Conservation (phyloP, 2,113 vertebrate species). For the Pterocles orientalis region DNA sequence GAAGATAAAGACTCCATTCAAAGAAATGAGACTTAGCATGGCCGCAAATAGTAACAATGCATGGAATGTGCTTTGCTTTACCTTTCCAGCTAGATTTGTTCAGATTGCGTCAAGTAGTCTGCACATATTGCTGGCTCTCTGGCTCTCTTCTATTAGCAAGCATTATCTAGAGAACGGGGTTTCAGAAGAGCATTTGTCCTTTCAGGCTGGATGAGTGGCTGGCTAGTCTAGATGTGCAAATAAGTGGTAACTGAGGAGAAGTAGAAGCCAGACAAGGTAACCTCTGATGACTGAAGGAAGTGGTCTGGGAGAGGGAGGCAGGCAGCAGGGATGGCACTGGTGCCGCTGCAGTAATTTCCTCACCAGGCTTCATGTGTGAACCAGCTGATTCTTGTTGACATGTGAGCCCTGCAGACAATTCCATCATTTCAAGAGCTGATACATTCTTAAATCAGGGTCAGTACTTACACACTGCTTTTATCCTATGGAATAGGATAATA, state of each 20-base stretch:
- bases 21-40: neutral
- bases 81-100: neutral
- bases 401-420: conserved; percentile 18
- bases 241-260: neutral
- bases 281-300: neutral
- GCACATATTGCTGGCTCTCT: neutral
- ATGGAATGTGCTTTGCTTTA: neutral
- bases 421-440: neutral
- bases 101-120: neutral
- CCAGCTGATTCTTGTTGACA: conserved; percentile 33
- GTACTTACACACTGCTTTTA: neutral
- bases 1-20: neutral
- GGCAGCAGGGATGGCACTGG: neutral
- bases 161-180: neutral
- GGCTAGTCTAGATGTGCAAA: neutral
- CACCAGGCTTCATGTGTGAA: neutral
- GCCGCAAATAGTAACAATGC: neutral
- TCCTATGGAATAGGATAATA: neutral
- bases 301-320: neutral
- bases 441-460: neutral
- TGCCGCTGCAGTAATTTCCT: neutral
- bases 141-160: neutral
- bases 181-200: neutral
- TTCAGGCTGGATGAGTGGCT: neutral
- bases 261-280: neutral